Conservation (phyloP, 1,140 invertebrate genomes). For the Rhagoletis zephyria region DNA sequence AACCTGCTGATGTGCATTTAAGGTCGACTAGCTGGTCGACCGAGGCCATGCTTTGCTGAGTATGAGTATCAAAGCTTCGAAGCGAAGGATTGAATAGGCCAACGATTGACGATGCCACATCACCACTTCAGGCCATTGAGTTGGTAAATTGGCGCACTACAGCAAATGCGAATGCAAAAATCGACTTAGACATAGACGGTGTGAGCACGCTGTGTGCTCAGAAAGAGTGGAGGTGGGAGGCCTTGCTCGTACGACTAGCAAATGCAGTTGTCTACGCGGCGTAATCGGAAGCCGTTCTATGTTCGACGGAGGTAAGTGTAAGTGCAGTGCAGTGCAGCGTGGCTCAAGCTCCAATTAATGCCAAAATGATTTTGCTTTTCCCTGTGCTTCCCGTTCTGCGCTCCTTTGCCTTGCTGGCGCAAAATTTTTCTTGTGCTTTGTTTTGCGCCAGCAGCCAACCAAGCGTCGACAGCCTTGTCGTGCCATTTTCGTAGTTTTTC, state of each 20-base stretch:
- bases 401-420: background rate
- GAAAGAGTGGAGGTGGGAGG: background rate
- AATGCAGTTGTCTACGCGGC: background rate
- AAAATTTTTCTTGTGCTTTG: slow-evolving; percentile 6
- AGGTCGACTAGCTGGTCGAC: slow-evolving; percentile 15
- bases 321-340: background rate
- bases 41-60: background rate
- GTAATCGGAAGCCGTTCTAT: background rate
- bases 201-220: background rate
- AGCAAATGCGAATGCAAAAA: background rate
- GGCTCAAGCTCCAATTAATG: slow-evolving; percentile 34
- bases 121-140: slow-evolving; percentile 40
- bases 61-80: too few relatives aligned
- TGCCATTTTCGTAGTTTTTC: slow-evolving; percentile 21
- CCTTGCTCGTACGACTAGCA: background rate
- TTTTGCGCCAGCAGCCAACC: background rate
- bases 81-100: background rate
- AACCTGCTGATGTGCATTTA: background rate
- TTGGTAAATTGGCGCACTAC: slow-evolving; percentile 37
- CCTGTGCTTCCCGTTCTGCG: too few relatives aligned
- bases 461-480: background rate
- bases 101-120: slow-evolving; percentile 21
- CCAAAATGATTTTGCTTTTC: slow-evolving; percentile 3
- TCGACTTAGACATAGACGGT: background rate
- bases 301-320: background rate